Evolutionary conservation across 2,888 invertebrate species (phyloP).

Genomic region (Agonopterix alstromeriana): DNA sequence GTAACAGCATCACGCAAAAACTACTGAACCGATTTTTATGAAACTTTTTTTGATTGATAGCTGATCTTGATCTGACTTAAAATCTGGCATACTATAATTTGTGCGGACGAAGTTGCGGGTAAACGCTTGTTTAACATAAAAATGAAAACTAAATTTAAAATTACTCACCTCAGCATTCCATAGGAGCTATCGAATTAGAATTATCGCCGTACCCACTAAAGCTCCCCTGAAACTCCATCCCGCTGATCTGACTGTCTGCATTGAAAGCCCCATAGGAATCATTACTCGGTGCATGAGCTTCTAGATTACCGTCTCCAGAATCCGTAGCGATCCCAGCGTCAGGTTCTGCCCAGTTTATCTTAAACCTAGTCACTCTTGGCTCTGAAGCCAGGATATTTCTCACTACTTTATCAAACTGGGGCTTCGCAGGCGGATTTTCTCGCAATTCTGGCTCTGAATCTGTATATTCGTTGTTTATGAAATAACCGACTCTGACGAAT

Average conservation of each 20-base stretch:
- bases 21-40: too few relatives aligned
- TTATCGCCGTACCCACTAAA: constrained; percentile 76
- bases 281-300: constrained; percentile 54
- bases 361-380: constrained; percentile 95
- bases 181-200: constrained; percentile 79
- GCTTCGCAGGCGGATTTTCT: constrained; percentile 95
- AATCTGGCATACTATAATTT: too few relatives aligned
- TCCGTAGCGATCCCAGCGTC: constrained; percentile 56
- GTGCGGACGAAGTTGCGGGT: too few relatives aligned
- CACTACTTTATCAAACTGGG: constrained; percentile 94
- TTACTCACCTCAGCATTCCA: constrained; percentile 75
- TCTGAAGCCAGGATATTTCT: constrained; percentile 91
- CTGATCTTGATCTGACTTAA: too few relatives aligned
- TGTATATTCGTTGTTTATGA: constrained; percentile 97
- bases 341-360: constrained; percentile 96
- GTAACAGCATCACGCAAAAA: too few relatives aligned
- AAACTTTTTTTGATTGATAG: too few relatives aligned
- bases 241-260: constrained; percentile 64
- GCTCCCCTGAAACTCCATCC: constrained; percentile 58
- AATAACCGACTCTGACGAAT: constrained; percentile 98
- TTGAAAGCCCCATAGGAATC: constrained; percentile 63
- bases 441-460: constrained; percentile 93
- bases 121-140: too few relatives aligned
- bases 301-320: constrained; percentile 53
- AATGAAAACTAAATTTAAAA: background rate